Evolutionary conservation across 2,113 vertebrate genomes (phyloP), one percentile per base, ranked within the genome.

Genomic region (Vulpes vulpes): DNA sequence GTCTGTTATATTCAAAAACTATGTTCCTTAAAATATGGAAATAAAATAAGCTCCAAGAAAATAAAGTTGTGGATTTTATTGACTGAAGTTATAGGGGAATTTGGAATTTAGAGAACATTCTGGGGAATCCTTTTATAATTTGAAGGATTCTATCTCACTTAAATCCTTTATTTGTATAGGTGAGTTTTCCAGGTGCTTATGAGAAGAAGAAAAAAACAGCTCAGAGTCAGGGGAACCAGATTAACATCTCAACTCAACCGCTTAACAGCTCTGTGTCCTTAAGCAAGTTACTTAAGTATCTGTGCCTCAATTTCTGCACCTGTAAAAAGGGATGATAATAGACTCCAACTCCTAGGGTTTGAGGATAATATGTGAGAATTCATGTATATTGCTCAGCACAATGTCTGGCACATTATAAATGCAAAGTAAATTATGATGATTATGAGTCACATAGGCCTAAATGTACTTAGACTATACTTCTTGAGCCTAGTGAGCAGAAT

Each of bases 1-100:
- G 27, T 67, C 73, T 22, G 25, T 89, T 57, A 57, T 9, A 74
- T 35, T 88, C 0, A 74, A 76, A 90, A 89, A 38, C 20, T 11
- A 32, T 11, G 2, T 64, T 55, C 22, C 22, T 59, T 73, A 84
- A 94, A 90, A 87, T 49, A 8, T 57, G 43, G 11, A 27, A 8
- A 69, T 53, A 86, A 91, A 79, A 69, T 67, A 51, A 94, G 82
- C 19, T 69, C 67, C 65, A 57, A 62, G 53, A 78, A 94, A 96
- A 69, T 94, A 73, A 96, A 91, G 91, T 27, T 49, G 49, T 35
- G 30, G 67, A 25, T 94, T 81, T 57, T 91, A 79, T 51, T 35
- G 55, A 82, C 51, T 90, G 17, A 90, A 25, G 17, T 64, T 51
- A 94, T 0, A 59, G 27, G 57, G 55, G 17, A 67, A 16, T 86